Base-by-base conservation (phyloP, 2,113 vertebrate genomes). In the Triplophysa tibetana region DNA sequence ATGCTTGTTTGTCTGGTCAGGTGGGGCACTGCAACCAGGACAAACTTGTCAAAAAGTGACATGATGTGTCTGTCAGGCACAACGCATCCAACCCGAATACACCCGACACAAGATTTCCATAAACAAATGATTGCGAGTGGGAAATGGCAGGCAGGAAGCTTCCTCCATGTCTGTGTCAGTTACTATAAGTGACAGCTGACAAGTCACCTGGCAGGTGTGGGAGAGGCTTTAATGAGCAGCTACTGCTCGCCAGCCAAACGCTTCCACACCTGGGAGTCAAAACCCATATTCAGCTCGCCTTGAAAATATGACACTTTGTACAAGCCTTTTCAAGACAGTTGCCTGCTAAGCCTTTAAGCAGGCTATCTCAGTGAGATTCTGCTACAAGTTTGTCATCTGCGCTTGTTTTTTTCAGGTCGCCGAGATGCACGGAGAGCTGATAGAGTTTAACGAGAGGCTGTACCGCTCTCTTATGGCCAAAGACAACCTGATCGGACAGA, bases 341-440 rank as follows among this genome's bases (percentile, higher is more conserved):
- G 67, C 56, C 8, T 23, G 43, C 16, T 17, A 72, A 19, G 16
- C 48, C 48, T 62, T 63, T 63, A 26, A 63, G 24, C 33, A 65
- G 45, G 26, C 38, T 43, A 3, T 61, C 38, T 62, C 4, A 4
- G 48, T 65, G 19, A 26, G 54, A 61, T 38, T 81, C 68, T 77
- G 52, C n/a, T 66, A 41, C 64, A 4, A 74, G 79, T 81, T 75
- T 79, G 70, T 83, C 54, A 70, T 58, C n/a, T 58, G 38, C 8
- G 56, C 65, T 33, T 64, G 43, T 82, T 5, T 80, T 50, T 83
- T 73, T 8, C 90, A 99, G 98, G 98, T 99, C 79, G 98, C 98
- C 0, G 97, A 99, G 92, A 99, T 99, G 98, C 98, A 99, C 1
- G 98, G 98, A 0, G 98, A 99, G 88, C 90, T 99, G 88, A 98